A percentile compares a stretch with the other conserved stretches of the same genome.
These are phyloP conservation scores for Dryococelus australis DNA, from an alignment of 2,888 invertebrate genomes.

Conservation along the genomic window DNA sequence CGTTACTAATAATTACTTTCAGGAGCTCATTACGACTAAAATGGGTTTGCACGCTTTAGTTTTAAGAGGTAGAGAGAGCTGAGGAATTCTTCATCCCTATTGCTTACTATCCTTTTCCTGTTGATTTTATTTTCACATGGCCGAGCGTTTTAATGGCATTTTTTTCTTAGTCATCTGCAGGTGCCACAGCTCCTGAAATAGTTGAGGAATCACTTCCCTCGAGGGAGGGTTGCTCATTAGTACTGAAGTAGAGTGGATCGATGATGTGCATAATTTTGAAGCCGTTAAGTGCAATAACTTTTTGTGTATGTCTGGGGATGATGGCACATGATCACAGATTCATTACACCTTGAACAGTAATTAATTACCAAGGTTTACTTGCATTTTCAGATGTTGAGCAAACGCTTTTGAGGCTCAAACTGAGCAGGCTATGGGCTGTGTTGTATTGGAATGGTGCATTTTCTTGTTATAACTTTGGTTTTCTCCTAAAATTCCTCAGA, in stretches of 20 bases:
- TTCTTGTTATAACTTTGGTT: no score
- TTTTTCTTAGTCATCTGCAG: background rate
- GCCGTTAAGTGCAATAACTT: background rate
- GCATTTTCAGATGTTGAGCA: background rate
- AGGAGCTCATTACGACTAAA: constrained; percentile 1
- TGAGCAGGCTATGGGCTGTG: no score
- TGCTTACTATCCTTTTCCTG: background rate
- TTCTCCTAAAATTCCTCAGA: no score
- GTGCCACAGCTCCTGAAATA: background rate
- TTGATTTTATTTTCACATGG: background rate
- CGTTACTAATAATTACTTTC: constrained; percentile 6
- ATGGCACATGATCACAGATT: background rate
- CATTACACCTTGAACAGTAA: background rate
- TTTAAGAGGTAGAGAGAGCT: background rate
- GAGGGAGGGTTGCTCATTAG: background rate
- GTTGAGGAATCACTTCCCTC: background rate
- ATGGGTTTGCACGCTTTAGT: constrained; percentile 9
- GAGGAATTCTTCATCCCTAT: background rate
- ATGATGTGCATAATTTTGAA: background rate
- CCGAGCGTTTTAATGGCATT: background rate
- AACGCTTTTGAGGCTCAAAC: background rate
- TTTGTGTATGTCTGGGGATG: background rate
- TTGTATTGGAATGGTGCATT: no score
- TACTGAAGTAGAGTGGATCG: constrained; percentile 10
- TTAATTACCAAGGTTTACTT: background rate